Evolutionary conservation across 2,888 invertebrate genomes (phyloP).

Genomic region (Mythimna ferrago): DNA sequence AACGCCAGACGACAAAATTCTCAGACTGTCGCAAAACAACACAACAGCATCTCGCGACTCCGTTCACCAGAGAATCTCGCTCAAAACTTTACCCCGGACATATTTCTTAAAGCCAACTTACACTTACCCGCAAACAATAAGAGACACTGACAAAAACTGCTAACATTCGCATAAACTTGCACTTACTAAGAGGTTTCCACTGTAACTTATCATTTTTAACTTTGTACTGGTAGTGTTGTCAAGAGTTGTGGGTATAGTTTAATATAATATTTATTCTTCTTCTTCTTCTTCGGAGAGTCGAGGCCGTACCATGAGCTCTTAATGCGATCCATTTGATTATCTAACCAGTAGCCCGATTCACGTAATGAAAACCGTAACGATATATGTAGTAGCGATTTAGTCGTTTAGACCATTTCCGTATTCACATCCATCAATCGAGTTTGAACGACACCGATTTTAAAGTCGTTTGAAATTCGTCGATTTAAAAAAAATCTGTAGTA

Average conservation of each 20-base stretch:
- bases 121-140: constrained; percentile 38
- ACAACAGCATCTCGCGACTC: constrained; percentile 5
- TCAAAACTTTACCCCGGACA: constrained; percentile 47
- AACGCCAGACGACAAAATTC: constrained; percentile 16
- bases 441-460: no score
- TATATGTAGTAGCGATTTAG: no score
- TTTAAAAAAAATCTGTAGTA: no score
- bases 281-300: no score
- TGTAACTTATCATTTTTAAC: constrained; percentile 62
- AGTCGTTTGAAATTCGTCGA: no score
- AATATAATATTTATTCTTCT: constrained; percentile 27
- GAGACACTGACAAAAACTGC: constrained; percentile 36
- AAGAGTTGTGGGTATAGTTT: constrained; percentile 32
- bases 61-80: constrained; percentile 22
- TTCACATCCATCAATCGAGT: no score
- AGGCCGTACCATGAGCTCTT: no score
- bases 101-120: constrained; percentile 49
- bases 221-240: constrained; percentile 27
- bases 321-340: no score
- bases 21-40: constrained; percentile 32
- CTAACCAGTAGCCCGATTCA: no score
- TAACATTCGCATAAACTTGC: constrained; percentile 52
- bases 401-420: no score
- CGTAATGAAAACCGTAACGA: no score
- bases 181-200: constrained; percentile 53